These are phyloP conservation scores for Heliconius nattereri DNA, from an alignment of 1,140 invertebrate genomes.

Conservation along the genomic window DNA sequence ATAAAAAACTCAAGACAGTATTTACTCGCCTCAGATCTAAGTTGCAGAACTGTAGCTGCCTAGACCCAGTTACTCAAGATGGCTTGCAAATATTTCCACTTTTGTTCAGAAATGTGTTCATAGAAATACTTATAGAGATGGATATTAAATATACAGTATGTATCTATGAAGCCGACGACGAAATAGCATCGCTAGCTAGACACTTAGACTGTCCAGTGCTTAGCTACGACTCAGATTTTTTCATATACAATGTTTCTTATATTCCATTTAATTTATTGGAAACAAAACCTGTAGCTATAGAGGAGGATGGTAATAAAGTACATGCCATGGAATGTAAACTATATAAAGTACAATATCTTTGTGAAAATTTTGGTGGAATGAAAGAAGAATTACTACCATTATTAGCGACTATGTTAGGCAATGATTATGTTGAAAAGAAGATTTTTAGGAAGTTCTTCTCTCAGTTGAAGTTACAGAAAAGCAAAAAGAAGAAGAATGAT, in stretches of 20 bases:
- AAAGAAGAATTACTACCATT: constrained; percentile 86
- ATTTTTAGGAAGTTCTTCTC: constrained; percentile 87
- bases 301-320: constrained; percentile 52
- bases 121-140: constrained; percentile 84
- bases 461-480: constrained; percentile 84
- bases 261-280: constrained; percentile 89
- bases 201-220: constrained; percentile 90
- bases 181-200: constrained; percentile 89
- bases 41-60: constrained; percentile 80
- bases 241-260: constrained; percentile 90
- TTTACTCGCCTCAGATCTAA: constrained; percentile 84
- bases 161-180: constrained; percentile 93
- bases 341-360: constrained; percentile 87
- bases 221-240: constrained; percentile 96
- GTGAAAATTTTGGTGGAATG: constrained; percentile 85
- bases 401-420: constrained; percentile 90
- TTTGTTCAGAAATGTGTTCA: constrained; percentile 87
- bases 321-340: constrained; percentile 83
- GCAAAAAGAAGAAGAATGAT: constrained; percentile 80
- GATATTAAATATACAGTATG: constrained; percentile 86
- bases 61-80: constrained; percentile 74
- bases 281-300: constrained; percentile 60
- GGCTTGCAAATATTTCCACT: constrained; percentile 85
- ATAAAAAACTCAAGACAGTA: constrained; percentile 88
- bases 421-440: constrained; percentile 90